A percentile compares a stretch with the other conserved stretches of the same genome.
Evolutionary conservation across 1,140 invertebrate species (phyloP).

Genomic region (Teleopsis dalmanni): DNA sequence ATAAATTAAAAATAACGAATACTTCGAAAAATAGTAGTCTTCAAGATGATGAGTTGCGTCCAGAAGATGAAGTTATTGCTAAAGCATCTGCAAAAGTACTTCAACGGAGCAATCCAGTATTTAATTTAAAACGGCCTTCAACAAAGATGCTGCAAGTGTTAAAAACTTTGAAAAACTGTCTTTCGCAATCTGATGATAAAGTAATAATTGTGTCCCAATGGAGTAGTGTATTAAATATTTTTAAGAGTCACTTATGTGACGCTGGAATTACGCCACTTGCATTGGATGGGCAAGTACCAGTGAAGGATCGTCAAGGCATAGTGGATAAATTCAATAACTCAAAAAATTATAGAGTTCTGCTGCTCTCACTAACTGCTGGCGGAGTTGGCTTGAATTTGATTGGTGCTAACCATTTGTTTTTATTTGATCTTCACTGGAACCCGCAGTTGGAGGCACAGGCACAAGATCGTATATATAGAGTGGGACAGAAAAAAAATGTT

Average conservation of each 20-base stretch:
- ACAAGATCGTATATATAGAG: slow-evolving; percentile 82
- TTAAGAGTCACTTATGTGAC: slow-evolving; percentile 54
- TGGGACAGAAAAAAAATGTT: slow-evolving; percentile 77
- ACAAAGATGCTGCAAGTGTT: slow-evolving; percentile 61
- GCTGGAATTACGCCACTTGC: slow-evolving; percentile 49
- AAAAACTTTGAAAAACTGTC: slow-evolving; percentile 49
- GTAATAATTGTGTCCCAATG: slow-evolving; percentile 84
- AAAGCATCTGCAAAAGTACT: slow-evolving; percentile 52
- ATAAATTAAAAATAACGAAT: slow-evolving; percentile 51
- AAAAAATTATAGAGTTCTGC: slow-evolving; percentile 51
- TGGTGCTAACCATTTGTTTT: slow-evolving; percentile 81
- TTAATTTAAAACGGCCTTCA: slow-evolving; percentile 51
- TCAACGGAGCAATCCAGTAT: slow-evolving; percentile 62
- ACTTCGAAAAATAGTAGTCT: slow-evolving; percentile 18
- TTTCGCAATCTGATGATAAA: slow-evolving; percentile 58
- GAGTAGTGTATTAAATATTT: slow-evolving; percentile 65
- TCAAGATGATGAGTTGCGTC: slow-evolving; percentile 10
- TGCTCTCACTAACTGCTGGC: slow-evolving; percentile 81
- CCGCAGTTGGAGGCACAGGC: slow-evolving; percentile 87
- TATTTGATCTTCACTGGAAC: slow-evolving; percentile 93
- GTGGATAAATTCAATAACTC: slow-evolving; percentile 66
- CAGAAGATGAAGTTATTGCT: slow-evolving; percentile 33
- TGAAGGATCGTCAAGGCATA: slow-evolving; percentile 54
- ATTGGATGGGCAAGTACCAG: slow-evolving; percentile 61
- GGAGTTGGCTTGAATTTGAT: slow-evolving; percentile 86